A percentile compares a stretch with the other conserved stretches of the same genome.
phyloP scores from a whole-genome alignment of 1,140 invertebrate genomes.

The Drosophila baimaii region DNA sequence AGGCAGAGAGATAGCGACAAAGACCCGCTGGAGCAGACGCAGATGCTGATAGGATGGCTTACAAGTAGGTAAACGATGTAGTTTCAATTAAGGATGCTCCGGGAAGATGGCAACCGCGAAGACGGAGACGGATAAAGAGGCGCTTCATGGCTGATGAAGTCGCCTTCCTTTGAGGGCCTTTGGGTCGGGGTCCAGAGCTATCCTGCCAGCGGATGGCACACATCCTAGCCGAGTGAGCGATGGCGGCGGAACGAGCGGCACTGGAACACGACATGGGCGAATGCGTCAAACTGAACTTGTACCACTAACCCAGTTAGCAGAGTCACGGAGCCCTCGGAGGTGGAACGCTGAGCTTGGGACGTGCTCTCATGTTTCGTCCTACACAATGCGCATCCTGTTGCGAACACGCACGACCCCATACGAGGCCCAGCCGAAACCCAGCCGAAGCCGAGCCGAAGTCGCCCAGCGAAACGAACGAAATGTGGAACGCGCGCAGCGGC shows the following conservation, averaged over 20 bases:
- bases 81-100: constrained; percentile 67
- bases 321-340: background rate
- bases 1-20: constrained; percentile 52
- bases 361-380: constrained; percentile 31
- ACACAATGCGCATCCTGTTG: constrained; percentile 52
- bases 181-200: constrained; percentile 8
- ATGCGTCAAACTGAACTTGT: constrained; percentile 79
- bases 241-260: constrained; percentile 38
- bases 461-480: constrained; percentile 21
- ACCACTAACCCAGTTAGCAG: constrained; percentile 83
- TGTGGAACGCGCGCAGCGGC: constrained; percentile 17
- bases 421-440: background rate
- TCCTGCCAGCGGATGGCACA: constrained; percentile 46
- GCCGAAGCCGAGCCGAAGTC: constrained; percentile 7
- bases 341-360: constrained; percentile 7
- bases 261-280: constrained; percentile 48
- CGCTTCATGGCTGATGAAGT: constrained; percentile 21
- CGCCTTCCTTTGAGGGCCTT: constrained; percentile 8
- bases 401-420: constrained; percentile 5
- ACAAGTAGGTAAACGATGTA: constrained; percentile 75
- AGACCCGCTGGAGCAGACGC: constrained; percentile 32
- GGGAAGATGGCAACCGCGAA: constrained; percentile 33
- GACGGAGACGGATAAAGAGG: background rate
- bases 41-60: constrained; percentile 58
- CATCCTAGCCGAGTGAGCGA: constrained; percentile 23